Base-by-base conservation (phyloP, 2,113 vertebrate species). In the Trichomycterus rosablanca region DNA sequence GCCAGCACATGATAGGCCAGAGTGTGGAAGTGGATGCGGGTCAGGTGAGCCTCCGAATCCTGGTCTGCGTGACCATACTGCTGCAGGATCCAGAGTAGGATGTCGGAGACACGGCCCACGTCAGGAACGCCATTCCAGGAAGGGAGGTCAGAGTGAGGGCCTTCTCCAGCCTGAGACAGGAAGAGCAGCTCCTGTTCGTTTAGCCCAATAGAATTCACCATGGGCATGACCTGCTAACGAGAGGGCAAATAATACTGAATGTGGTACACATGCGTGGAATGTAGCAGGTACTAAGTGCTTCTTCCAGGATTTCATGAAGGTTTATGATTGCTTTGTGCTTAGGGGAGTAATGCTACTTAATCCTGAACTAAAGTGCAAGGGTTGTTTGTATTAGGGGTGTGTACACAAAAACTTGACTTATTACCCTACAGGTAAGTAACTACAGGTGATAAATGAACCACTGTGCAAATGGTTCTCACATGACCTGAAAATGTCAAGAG, bases 101-200 rank as follows among this genome's bases (percentile, higher is more conserved):
- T 96, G 85, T 99, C 96, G 0, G 93, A 92, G 78, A 97, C 93
- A 1, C 76, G 71, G 0, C 90, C 95, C 67, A 97, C 89, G 0
- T 97, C 92, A 0, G 95, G 93, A 32, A 93, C 10, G 0, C 90
- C 92, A 0, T 78, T 72, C 95, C 95, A 97, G n/a, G 91, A 76
- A 0, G 64, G 1, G 1, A 93, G 54, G 0, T 89, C 81, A 0
- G 91, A 78, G 1, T 98, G 91, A 22, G 96, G 95, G 2, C 96
- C 96, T 0, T 79, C 76, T 0, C 88, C 89, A 0, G 93, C 83
- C 80, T 96, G 95, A 0, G 89, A 91, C 43, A 97, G 88, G 83
- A 99, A 99, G 2, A 99, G 85, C 75, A 99, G 88, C 83, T 99
- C 96, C 83, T 98, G 95, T 43, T 99, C 96, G 0, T 99, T 99